Conservation (phyloP, 2,888 invertebrate species). For the Papilio protenor region DNA sequence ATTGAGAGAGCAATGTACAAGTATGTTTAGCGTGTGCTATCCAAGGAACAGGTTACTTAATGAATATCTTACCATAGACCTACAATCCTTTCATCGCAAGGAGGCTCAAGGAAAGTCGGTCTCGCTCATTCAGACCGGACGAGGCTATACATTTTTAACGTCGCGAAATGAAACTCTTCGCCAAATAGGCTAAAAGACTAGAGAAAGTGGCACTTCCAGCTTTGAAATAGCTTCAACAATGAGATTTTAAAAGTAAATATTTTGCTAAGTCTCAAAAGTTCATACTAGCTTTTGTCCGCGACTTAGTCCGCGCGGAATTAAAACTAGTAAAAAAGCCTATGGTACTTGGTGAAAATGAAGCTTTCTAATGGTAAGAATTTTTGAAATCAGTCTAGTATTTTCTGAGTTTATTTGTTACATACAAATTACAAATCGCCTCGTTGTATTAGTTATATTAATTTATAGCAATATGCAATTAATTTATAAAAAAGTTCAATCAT, state of each 20-base stretch:
- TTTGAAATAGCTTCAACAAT: not conserved
- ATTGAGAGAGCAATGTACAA: not conserved
- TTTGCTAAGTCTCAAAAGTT: no score
- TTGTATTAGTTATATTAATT: not conserved
- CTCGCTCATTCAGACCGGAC: conserved; percentile 2
- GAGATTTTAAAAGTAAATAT: not conserved
- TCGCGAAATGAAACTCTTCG: conserved; percentile 21
- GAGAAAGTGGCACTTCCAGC: not conserved
- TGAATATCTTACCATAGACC: conserved; percentile 27
- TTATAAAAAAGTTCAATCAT: not conserved
- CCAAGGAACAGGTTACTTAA: conserved; percentile 16
- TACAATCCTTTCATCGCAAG: conserved; percentile 30
- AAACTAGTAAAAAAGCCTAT: no score
- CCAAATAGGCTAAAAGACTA: not conserved
- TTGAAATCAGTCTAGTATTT: no score
- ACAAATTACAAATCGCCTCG: no score
- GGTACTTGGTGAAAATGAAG: no score
- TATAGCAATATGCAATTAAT: not conserved
- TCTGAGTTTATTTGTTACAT: no score
- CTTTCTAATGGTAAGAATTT: no score
- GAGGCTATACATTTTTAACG: conserved; percentile 22
- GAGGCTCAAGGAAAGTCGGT: conserved; percentile 15
- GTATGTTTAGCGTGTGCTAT: not conserved
- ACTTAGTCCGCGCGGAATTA: no score
- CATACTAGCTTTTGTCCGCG: no score